Evolutionary conservation across 2,888 invertebrate genomes (phyloP).

Genomic region (Caenorhabditis sp.): DNA sequence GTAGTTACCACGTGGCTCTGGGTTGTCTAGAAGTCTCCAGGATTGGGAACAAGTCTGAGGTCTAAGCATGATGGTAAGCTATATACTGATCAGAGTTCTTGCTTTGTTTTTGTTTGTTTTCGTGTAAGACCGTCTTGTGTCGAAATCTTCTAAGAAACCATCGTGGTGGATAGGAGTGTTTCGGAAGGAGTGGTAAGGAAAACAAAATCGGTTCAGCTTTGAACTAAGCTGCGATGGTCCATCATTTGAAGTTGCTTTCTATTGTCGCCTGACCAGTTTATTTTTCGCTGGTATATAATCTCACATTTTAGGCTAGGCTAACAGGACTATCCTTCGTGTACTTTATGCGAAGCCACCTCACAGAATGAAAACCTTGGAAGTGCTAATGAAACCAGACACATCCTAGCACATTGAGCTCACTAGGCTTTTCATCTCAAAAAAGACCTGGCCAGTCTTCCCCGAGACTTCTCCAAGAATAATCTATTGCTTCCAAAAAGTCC

Average conservation of each 20-base stretch:
- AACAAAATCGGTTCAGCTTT: background rate
- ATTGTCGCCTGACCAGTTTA: no score
- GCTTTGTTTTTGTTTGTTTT: slow-evolving; percentile 10
- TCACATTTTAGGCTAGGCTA: no score
- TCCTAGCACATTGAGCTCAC: background rate
- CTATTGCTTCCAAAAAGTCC: slow-evolving; percentile 33
- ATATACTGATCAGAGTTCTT: slow-evolving; percentile 1
- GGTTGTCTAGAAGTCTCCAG: slow-evolving; percentile 14
- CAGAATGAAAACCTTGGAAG: no score
- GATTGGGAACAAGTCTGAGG: background rate
- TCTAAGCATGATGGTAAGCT: slow-evolving; percentile 1
- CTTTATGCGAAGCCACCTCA: no score
- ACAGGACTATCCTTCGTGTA: no score
- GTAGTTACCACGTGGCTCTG: slow-evolving; percentile 22
- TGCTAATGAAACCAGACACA: background rate
- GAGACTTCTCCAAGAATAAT: slow-evolving; percentile 10
- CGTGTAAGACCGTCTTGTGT: slow-evolving; percentile 1
- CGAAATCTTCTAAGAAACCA: slow-evolving; percentile 1
- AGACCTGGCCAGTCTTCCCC: background rate
- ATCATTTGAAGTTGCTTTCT: no score
- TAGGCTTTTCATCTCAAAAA: background rate
- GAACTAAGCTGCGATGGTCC: background rate
- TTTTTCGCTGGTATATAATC: no score
- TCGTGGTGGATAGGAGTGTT: background rate
- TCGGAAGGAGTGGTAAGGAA: background rate